Conservation (phyloP, 2,888 invertebrate species). For the Osmoderma eremita region DNA sequence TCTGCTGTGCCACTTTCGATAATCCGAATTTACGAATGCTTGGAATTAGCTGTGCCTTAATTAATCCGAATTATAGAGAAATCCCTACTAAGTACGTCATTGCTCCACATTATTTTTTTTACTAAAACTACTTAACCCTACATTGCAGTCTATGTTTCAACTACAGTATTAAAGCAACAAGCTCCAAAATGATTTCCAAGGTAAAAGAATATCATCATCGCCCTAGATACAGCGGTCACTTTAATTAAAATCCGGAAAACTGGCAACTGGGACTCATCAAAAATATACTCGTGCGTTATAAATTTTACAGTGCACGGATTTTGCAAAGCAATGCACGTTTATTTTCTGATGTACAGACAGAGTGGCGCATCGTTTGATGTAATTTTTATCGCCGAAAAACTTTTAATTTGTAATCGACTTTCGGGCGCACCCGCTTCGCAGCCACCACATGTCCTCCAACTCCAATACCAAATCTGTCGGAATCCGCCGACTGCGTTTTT, state of each 20-base stretch:
- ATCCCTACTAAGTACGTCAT: no score
- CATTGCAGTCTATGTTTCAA: no score
- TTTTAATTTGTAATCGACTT: slow-evolving; percentile 44
- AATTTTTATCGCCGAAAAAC: slow-evolving; percentile 43
- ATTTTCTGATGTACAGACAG: slow-evolving; percentile 11
- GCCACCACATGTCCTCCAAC: slow-evolving; percentile 11
- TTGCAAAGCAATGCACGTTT: slow-evolving; percentile 28
- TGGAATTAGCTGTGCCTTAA: no score
- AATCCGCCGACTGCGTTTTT: slow-evolving; percentile 20
- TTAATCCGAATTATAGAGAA: no score
- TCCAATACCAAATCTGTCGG: slow-evolving; percentile 31
- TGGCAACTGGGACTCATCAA: slow-evolving; percentile 7
- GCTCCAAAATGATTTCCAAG: background rate
- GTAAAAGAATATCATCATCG: background rate
- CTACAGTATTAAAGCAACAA: background rate
- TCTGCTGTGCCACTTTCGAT: no score
- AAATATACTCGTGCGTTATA: slow-evolving; percentile 31
- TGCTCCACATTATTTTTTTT: no score
- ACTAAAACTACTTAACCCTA: no score
- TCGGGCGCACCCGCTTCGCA: slow-evolving; percentile 19
- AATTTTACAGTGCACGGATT: slow-evolving; percentile 30
- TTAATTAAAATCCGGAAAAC: slow-evolving; percentile 31
- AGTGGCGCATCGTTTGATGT: slow-evolving; percentile 41
- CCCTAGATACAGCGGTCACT: slow-evolving; percentile 20
- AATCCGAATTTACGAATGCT: no score